phyloP scores from a whole-genome alignment of 1,140 invertebrate genomes.

The Neoseiulus cucumeris region DNA sequence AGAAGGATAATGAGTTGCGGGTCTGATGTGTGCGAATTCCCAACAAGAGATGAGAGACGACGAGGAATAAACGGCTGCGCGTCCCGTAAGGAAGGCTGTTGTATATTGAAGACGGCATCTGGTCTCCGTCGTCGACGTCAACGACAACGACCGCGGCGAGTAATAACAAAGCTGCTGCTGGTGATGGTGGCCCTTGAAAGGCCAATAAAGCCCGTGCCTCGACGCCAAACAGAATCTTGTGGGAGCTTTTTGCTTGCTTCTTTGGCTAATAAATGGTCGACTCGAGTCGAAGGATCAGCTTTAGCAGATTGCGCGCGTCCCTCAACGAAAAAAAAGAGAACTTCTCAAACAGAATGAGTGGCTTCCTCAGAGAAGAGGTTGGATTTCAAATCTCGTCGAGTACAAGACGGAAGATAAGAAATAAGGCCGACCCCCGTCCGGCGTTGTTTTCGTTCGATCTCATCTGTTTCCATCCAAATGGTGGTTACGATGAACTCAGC shows the following conservation, averaged over 20 bases:
- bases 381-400: no score
- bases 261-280: no score
- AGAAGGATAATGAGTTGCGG: constrained; percentile 8
- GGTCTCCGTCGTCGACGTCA: not conserved
- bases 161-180: not conserved
- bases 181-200: not conserved
- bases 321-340: no score
- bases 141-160: not conserved
- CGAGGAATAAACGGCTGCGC: not conserved
- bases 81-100: not conserved
- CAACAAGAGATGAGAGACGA: constrained; percentile 10
- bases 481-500: no score
- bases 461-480: no score
- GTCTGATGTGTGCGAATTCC: not conserved
- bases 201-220: not conserved
- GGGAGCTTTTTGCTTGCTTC: not conserved
- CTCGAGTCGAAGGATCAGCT: no score
- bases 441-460: no score
- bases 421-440: no score
- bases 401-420: no score
- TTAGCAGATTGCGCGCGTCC: no score
- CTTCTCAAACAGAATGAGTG: no score
- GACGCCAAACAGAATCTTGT: not conserved
- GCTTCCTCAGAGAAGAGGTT: no score
- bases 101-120: not conserved